Evolutionary conservation across 2,113 vertebrate genomes (phyloP), one percentile per base, ranked within the genome.

Genomic region (Hemibagrus wyckioides): DNA sequence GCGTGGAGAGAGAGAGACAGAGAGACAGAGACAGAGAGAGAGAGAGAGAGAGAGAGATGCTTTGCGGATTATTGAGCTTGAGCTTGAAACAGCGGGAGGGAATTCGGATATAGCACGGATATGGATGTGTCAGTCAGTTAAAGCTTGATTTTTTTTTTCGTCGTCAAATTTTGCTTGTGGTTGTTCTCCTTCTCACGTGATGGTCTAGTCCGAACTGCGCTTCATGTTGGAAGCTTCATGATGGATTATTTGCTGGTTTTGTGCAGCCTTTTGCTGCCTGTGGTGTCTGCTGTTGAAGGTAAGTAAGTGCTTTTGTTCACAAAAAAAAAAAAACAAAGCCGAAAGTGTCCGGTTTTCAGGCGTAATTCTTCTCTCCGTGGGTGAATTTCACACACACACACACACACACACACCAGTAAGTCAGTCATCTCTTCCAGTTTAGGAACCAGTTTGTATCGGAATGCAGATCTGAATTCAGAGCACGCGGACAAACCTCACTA

Each of bases 161-260:
- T 52, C 15, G 79, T 36, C 80, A 73, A 50, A 54, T 56, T 57
- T 39, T 41, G 56, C 1, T 36, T 69, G 79, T 79, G 54, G 48
- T 57, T 75, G 50, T 33, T 56, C 36, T 13, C n/a, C 8, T 25
- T 65, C 3, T 6, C 33, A 91, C 92, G 87, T 83, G 85, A 82
- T 80, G 90, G 80, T 94, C 91, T 91, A 89, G 87, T 91, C 88
- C 81, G 52, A 89, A 90, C 85, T 91, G 90, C 92, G 91, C 90
- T 96, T 94, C 94, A 95, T 96, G 95, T 94, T 91, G 94, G 92
- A 94, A 89, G 94, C 71, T 94, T 94, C 92, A 92, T 95, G 94
- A 96, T 96, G 95, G 95, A 95, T 94, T 95, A 94, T 93, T 91
- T 94, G 94, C 94, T 95, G 93, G 94, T 95, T 92, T 65, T 94